A percentile compares a stretch with the other conserved stretches of the same genome.
phyloP scores from a whole-genome alignment of 1,140 invertebrate species.

The Galendromus occidentalis region DNA sequence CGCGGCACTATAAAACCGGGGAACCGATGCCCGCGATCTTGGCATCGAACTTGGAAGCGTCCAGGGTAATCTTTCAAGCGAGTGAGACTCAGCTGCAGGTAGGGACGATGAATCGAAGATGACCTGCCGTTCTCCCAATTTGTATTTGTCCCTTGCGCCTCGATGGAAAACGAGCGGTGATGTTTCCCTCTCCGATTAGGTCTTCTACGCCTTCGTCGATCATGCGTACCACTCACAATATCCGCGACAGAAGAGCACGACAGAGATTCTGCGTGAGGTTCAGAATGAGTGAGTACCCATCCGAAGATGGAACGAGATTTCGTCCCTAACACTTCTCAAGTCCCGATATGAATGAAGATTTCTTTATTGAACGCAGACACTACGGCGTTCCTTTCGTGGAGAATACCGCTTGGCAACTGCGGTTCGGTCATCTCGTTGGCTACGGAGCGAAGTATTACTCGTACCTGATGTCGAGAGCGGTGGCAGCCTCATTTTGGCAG shows the following conservation, averaged over 20 bases:
- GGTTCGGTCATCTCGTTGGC: constrained; percentile 87
- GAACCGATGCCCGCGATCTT: constrained; percentile 56
- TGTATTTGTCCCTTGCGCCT: no score
- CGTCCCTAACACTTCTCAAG: no score
- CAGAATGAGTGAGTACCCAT: constrained; percentile 58
- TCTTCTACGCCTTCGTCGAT: constrained; percentile 67
- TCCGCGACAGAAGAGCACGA: constrained; percentile 30
- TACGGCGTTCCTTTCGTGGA: background rate
- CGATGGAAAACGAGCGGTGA: no score
- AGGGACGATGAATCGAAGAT: no score
- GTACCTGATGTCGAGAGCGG: constrained; percentile 77
- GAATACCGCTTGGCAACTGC: constrained; percentile 64
- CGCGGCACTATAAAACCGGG: constrained; percentile 71
- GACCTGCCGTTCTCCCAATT: no score
- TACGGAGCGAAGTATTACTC: constrained; percentile 98
- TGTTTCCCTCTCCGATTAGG: background rate
- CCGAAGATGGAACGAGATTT: no score
- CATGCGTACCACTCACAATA: constrained; percentile 53
- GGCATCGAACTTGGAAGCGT: constrained; percentile 50
- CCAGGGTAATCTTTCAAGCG: constrained; percentile 64
- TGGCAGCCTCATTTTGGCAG: constrained; percentile 84
- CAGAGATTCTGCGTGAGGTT: constrained; percentile 53
- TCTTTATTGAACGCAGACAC: background rate
- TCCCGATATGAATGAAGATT: no score
- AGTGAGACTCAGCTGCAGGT: constrained; percentile 79